These are phyloP conservation scores for Meiosimyza decipiens DNA, from an alignment of 2,888 invertebrate species.

Conservation along the genomic window DNA sequence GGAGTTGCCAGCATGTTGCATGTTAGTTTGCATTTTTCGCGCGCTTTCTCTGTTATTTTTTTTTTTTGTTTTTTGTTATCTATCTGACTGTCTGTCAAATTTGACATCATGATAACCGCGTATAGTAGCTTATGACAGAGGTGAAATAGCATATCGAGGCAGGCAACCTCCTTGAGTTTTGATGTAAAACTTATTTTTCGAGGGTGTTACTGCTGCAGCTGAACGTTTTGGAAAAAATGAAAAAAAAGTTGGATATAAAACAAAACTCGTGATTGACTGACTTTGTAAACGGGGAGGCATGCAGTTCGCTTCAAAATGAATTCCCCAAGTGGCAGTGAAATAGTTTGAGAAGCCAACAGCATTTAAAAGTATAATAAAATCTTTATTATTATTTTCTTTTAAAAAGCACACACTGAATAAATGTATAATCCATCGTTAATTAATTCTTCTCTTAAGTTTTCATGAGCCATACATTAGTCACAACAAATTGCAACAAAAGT, in stretches of 20 bases:
- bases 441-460: conserved; percentile 10
- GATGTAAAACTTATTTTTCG: conserved; percentile 23
- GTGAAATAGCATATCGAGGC: neutral
- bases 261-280: conserved; percentile 17
- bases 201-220: conserved; percentile 17
- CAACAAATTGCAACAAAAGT: conserved; percentile 14
- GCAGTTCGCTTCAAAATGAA: neutral
- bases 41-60: conserved; percentile 11
- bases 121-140: too few species aligned
- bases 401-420: too few species aligned
- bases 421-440: neutral
- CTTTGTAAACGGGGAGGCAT: conserved; percentile 2
- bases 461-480: neutral
- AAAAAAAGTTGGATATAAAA: neutral
- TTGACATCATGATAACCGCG: conserved; percentile 35
- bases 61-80: neutral
- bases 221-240: neutral
- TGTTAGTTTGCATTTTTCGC: neutral
- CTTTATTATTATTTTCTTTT: too few species aligned
- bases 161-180: conserved; percentile 23
- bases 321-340: conserved; percentile 2
- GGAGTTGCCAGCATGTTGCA: conserved; percentile 29
- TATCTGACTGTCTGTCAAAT: conserved; percentile 30
- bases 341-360: neutral
- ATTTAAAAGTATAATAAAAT: neutral